Conservation (phyloP, 2,888 invertebrate genomes). For the Operophtera brumata region DNA sequence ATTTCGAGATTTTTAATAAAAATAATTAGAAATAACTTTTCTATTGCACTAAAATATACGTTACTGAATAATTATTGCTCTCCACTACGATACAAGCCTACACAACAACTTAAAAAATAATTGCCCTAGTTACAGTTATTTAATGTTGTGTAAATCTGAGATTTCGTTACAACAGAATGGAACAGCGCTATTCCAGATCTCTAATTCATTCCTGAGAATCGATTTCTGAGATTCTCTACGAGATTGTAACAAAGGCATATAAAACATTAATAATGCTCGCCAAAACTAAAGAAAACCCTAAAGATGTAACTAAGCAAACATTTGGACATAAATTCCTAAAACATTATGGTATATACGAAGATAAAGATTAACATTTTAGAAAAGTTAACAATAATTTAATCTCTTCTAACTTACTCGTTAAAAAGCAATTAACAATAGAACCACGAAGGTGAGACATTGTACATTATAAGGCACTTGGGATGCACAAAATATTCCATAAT, state of each 20-base stretch:
- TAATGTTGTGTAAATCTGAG: conserved; percentile 25
- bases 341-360: conserved; percentile 38
- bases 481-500: conserved; percentile 60
- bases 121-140: conserved; percentile 39
- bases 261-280: conserved; percentile 48
- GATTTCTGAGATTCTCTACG: conserved; percentile 65
- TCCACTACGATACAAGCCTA: conserved; percentile 57
- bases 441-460: conserved; percentile 71
- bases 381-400: conserved; percentile 81
- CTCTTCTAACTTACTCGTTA: conserved; percentile 71
- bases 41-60: conserved; percentile 71
- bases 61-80: conserved; percentile 69
- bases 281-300: conserved; percentile 47
- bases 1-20: conserved; percentile 60
- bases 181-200: conserved; percentile 33
- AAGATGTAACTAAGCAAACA: conserved; percentile 40
- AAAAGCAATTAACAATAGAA: conserved; percentile 75
- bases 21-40: conserved; percentile 70
- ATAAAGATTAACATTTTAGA: conserved; percentile 74
- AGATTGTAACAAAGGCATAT: conserved; percentile 67
- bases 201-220: conserved; percentile 44
- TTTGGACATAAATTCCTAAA: conserved; percentile 49
- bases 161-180: conserved; percentile 30
- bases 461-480: conserved; percentile 78
- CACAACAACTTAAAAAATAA: conserved; percentile 41